Conservation (phyloP, 2,113 vertebrate species). For the Notarius quadriscutis region DNA sequence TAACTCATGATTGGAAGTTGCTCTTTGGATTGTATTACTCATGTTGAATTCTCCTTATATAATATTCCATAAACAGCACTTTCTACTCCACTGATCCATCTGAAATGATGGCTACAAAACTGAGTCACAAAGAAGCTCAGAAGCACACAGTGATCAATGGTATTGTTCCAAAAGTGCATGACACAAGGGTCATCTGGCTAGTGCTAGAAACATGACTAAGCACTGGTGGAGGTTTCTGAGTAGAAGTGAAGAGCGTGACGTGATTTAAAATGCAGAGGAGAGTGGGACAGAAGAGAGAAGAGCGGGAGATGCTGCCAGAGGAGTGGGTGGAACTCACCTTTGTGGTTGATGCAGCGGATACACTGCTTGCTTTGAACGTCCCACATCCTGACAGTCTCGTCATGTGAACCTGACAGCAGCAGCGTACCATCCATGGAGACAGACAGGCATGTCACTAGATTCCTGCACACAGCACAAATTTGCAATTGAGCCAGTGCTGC, state of each 20-base stretch:
- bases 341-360: slow-evolving; percentile 82
- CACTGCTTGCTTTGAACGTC: slow-evolving; percentile 95
- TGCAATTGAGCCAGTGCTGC: neutral
- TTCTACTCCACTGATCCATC: neutral
- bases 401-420: slow-evolving; percentile 90
- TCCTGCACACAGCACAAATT: slow-evolving; percentile 69
- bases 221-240: slow-evolving; percentile 32
- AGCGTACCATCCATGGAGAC: slow-evolving; percentile 89
- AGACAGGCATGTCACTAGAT: slow-evolving; percentile 89
- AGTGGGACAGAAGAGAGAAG: neutral
- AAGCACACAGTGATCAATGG: neutral
- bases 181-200: slow-evolving; percentile 12
- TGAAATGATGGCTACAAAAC: neutral
- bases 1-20: neutral
- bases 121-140: too few relatives aligned
- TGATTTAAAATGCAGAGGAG: slow-evolving; percentile 4
- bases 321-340: slow-evolving; percentile 76
- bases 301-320: neutral
- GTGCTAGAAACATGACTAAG: slow-evolving; percentile 29
- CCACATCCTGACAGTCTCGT: slow-evolving; percentile 90
- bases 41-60: neutral
- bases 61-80: neutral
- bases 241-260: neutral
- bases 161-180: neutral
- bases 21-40: neutral